Base-by-base conservation (phyloP, 2,113 vertebrate species). In the Callionymus lyra region DNA sequence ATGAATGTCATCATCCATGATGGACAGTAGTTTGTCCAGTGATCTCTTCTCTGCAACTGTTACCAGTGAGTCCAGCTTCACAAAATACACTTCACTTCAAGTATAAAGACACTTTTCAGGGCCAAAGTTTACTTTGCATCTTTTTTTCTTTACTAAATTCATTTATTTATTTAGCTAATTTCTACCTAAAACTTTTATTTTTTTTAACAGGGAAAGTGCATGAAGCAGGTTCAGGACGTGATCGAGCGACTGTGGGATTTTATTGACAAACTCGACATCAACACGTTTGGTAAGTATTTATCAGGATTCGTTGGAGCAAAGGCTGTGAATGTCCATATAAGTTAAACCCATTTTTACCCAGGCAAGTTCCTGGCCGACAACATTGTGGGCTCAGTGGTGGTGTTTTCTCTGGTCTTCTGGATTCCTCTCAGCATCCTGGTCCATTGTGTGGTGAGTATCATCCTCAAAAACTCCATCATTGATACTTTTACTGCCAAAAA, bases 181-280 rank as follows among this genome's bases (percentile, higher is more conserved):
- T n/a, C n/a, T 16, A 2, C 17, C 16, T 44, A 16, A 1, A 42
- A n/a, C 31, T 3, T 33, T 5, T 16, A 34, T 9, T 12, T 17
- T 2, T 21, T 43, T 12, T 53, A 3, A 15, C 45, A 98, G 94
- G 94, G 94, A 12, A 99, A 95, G 65, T 99, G 95, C 1, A 94
- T 98, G 85, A 99, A 98, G 66, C 91, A 89, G 50, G 93, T 99
- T 2, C 95, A 99, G 76, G 95, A 99, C 16, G 93, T 94, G 35
- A 96, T 99, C 0, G 95, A 99, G 65, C 83, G 95, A 34, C 80
- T 99, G 49, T 99, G 95, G 95, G 91, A 94, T 72, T 99, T 99
- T 63, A 99, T 99, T n/a, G 94, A 98, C 74, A 88, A 96, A 45
- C 82, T 99, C 54, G 88, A 95, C 76, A 98, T 98, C 65, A 99